phyloP scores from a whole-genome alignment of 2,888 invertebrate species.

The Melangyna quadrimaculata region DNA sequence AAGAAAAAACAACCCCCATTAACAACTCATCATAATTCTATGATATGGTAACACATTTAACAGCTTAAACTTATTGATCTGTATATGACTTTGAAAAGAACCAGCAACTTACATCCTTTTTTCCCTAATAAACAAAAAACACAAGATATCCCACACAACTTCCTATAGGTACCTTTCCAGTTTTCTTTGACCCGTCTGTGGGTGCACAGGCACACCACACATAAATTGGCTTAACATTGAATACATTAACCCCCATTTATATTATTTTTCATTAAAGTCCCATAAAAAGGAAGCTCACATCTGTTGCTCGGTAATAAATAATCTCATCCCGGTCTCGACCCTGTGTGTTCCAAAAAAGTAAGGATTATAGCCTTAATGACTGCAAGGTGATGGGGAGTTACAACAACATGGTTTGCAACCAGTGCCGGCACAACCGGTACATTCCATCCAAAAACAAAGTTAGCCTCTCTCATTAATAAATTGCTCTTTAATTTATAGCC shows the following conservation, averaged over 20 bases:
- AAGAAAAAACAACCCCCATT: background rate
- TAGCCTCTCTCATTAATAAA: slow-evolving; percentile 62
- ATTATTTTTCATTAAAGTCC: slow-evolving; percentile 61
- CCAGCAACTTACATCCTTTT: background rate
- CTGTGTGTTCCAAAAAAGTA: slow-evolving; percentile 19
- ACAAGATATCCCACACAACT: background rate
- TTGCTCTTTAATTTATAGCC: slow-evolving; percentile 65
- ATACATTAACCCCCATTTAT: slow-evolving; percentile 63
- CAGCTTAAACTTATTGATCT: background rate
- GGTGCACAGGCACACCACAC: background rate
- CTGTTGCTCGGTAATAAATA: slow-evolving; percentile 66
- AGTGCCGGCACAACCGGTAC: background rate
- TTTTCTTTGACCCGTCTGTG: background rate
- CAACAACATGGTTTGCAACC: background rate
- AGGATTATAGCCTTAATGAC: slow-evolving; percentile 58
- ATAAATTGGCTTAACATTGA: slow-evolving; percentile 52
- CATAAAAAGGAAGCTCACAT: slow-evolving; percentile 51
- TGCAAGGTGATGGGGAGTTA: slow-evolving; percentile 12
- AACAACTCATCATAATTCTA: background rate
- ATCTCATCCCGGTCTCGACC: slow-evolving; percentile 16
- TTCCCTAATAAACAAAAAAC: background rate
- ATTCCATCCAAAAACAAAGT: slow-evolving; percentile 26
- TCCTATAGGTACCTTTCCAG: background rate
- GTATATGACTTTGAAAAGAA: background rate
- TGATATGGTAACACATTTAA: background rate